Base-by-base conservation (phyloP, 2,113 vertebrate species). In the Toxotes jaculatrix region DNA sequence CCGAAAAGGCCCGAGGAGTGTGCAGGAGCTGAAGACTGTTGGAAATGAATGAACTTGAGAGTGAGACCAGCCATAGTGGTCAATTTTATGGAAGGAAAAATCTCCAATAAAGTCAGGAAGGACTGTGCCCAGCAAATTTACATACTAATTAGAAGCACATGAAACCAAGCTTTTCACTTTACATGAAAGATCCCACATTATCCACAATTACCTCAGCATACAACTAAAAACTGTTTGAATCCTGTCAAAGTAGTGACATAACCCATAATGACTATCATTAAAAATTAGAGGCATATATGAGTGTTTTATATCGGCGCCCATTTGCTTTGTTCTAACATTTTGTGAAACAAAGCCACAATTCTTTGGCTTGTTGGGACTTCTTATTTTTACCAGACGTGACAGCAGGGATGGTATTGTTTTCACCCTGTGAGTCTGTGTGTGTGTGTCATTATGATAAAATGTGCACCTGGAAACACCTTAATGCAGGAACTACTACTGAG, bases 91-190 rank as follows among this genome's bases (percentile, higher is more conserved):
- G 77, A 59, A 7, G 53, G 31, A 47, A 21, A 55, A 17, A 57
- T 59, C 19, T 49, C 53, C 40, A 63, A 57, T 61, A 42, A 80
- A 61, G 32, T 65, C 67, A 61, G 23, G 60, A 13, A 66, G 34
- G 4, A 17, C 23, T 4, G 34, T 65, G 63, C 19, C 27, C 32
- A 17, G 61, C 6, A 75, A 60, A 81, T 78, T 23, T 53, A 78
- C 60, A 75, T 53, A n/a, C 42, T 76, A 73, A 88, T 64, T 27
- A 61, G 45, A 72, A 49, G 19, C 36, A 71, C 45, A 67, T 38
- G 42, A 60, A 62, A 76, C 21, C 10, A 13, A 31, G 56, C 67
- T 42, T 72, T 73, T 45, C 61, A 65, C 49, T 68, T 70, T 1
- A 56, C 34, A 60, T 31, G 47, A 63, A 71, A 59, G 10, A 43